Evolutionary conservation across 1,140 invertebrate species (phyloP), one percentile per base, ranked within the genome.

Genomic region (Drosophila sturtevanti): DNA sequence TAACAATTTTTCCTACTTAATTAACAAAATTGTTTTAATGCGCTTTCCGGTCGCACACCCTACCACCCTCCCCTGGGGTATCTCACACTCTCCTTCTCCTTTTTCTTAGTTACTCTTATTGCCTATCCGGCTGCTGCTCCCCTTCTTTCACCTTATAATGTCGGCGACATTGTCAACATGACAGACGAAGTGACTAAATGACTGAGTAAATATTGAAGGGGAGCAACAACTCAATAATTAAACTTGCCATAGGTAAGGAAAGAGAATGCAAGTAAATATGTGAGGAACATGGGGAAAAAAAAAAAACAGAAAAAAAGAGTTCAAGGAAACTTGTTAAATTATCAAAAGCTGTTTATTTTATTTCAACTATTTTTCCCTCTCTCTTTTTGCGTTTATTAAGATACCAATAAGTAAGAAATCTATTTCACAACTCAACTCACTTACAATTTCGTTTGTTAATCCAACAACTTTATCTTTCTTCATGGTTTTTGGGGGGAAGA

Each of bases 1-100:
- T 89, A 87, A 82, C 76, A 89, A 87, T 87, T 87, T 87, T 89
- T 89, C 85, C 77, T 89, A 89, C 84, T 89, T 89, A 89, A 89
- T 89, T 89, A 89, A 89, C 85, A 89, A 89, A 89, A 89, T 89
- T 89, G 85, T 89, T 89, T 85, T 89, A 89, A 89, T 89, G 80
- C 77, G 68, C 67, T 64, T 56, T 44, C 63, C 35, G n/a, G n/a
- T n/a, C n/a, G 59, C 27, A 31, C 27, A 3, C 27, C 27, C 27
- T 31, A 31, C 18, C 35, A 27, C 65, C 14, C 27, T 16, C n/a
- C 2, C 14, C 22, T n/a, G 6, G 22, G 2, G 22, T 14, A 14
- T 0, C n/a, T n/a, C n/a, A n/a, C n/a, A n/a, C n/a, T n/a, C 4
- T 41, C 16, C 18, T 11, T 48, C 9, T 10, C 3, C 2, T 6